Conservation (phyloP, 2,888 invertebrate genomes). For the Byasa hedistus region DNA sequence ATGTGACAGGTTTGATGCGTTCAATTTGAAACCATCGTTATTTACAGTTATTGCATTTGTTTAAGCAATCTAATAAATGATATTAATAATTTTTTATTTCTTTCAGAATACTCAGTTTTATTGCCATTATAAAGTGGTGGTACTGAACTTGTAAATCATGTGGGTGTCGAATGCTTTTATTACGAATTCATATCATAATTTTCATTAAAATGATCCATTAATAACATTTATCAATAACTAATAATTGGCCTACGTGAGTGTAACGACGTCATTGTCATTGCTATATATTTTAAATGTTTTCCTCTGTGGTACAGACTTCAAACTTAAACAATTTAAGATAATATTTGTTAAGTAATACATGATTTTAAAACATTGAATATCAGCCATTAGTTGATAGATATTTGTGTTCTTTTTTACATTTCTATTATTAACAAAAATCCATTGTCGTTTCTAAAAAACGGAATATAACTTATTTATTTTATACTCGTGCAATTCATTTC, state of each 20-base stretch:
- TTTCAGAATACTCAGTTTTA: background rate
- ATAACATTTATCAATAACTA: too few relatives aligned
- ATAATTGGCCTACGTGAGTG: too few relatives aligned
- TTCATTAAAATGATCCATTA: too few relatives aligned
- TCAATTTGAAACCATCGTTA: conserved; percentile 9
- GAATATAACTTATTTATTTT: background rate
- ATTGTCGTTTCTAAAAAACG: background rate
- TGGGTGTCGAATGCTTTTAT: conserved; percentile 12
- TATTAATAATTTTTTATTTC: background rate
- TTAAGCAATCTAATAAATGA: background rate
- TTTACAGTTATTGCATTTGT: background rate
- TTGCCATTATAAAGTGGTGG: conserved; percentile 3
- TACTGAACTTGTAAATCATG: background rate
- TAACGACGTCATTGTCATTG: too few relatives aligned
- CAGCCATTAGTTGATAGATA: background rate
- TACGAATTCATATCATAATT: conserved; percentile 5
- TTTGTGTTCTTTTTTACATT: background rate
- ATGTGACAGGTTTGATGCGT: conserved; percentile 7
- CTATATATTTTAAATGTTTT: background rate
- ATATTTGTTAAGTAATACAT: background rate
- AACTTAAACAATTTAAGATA: background rate
- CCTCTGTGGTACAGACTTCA: background rate
- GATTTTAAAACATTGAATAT: background rate
- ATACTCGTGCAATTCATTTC: background rate
- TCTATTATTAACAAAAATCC: background rate